Evolutionary conservation across 2,113 vertebrate species (phyloP), one percentile per base, ranked within the genome.

Genomic region (Bubo blakistoni): DNA sequence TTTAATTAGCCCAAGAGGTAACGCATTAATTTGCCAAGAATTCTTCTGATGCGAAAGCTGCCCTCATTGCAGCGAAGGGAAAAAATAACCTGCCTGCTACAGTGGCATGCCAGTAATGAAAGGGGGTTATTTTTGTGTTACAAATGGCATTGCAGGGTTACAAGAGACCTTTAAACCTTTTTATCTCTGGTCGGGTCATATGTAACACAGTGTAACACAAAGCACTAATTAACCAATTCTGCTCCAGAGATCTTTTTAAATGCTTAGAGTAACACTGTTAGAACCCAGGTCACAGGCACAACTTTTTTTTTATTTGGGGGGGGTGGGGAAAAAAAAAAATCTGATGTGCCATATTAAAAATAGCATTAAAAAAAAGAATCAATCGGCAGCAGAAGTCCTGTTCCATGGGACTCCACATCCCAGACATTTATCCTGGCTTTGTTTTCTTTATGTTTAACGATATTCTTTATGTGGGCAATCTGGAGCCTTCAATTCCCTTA

Each of bases 1-100:
- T 99, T 99, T 99, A 99, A 99, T 99, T 99, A 99, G 99, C 98
- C 99, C 99, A 98, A 99, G 99, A 99, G 98, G 99, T 99, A 99
- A 98, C 98, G 98, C 98, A 99, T 99, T 99, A 99, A 99, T 99
- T 99, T 99, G 98, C 99, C 98, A 99, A 99, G 99, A 99, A 99
- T 99, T 99, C 99, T 98, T 99, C 98, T 99, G 99, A 99, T 99
- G 99, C 99, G 98, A 99, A 99, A 99, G 99, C 98, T 98, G 98
- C 99, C 98, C 98, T 98, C 98, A 97, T 98, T 98, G 98, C 98
- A 98, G 95, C 27, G 86, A 98, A 98, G 97, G 97, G 96, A 97
- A 98, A 98, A 98, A 98, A 98, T 98, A 99, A 98, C 98, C 98
- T 99, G 98, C 98, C 97, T 98, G 98, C 98, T 99, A 99, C 98